Evolutionary conservation across 2,797 vertebrate genomes (phyloP), one percentile per base, ranked within the genome.

Genomic region (Anguilla anguilla): DNA sequence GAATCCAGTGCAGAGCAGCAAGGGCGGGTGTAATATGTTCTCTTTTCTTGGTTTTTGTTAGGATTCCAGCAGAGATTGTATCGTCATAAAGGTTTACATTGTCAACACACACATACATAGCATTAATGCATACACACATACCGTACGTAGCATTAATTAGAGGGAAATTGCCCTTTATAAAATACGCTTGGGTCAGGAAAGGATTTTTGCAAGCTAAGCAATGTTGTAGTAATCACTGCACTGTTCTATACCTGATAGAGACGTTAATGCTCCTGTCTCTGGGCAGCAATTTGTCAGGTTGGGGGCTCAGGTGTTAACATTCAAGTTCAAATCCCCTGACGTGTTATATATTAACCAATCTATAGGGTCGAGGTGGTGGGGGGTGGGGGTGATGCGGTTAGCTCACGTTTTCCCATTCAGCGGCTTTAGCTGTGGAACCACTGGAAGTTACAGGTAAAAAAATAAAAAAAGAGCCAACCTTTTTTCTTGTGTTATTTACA

Each of bases 141-240:
- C 77, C 46, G n/a, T 19, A 82, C 17, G n/a, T n/a, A 82, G 74
- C 90, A 86, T 92, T 92, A 91, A 94, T 94, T 91, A 91, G 86
- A 89, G 88, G 57, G 86, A 91, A 87, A 74, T 84, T 89, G 74
- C 86, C 43, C 90, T 67, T 88, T 87, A 51, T 90, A 88, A 81
- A 87, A 85, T 17, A 90, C 90, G 67, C 28, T 88, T 85, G 87
- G 69, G 89, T 87, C 88, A 85, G 69, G 67, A 82, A 83, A 17
- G 53, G 87, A 85, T 2, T 91, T 91, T 89, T 83, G 90, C 89
- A 87, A 89, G 85, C 84, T 84, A 15, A 9, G 64, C 86, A n/a
- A 83, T 67, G 82, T 46, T 82, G 0, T 0, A 46, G 53, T 83
- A 59, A 53, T 87, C 13, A 11, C 85, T 22, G 35, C 72, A n/a